Evolutionary conservation across 2,113 vertebrate genomes (phyloP).

Genomic region (Poeciliopsis occidentalis): DNA sequence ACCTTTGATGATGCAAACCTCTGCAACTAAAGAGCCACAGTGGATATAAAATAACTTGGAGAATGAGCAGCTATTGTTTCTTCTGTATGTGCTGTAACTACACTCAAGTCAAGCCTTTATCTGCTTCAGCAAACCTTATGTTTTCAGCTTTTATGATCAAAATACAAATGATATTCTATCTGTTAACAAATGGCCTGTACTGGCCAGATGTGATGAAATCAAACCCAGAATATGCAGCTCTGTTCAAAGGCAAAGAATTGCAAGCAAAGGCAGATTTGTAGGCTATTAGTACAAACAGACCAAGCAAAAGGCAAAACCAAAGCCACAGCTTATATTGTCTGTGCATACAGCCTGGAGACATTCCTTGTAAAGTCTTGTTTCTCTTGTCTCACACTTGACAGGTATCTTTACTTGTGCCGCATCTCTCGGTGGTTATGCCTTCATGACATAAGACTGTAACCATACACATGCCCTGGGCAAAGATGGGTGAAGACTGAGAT

Average conservation of each 20-base stretch:
- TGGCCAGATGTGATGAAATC: conserved; percentile 1
- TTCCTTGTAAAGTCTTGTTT: conserved; percentile 21
- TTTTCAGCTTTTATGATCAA: not conserved
- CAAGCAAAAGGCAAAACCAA: conserved; percentile 23
- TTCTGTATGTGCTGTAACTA: conserved; percentile 3
- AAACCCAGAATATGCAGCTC: not conserved
- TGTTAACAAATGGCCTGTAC: not conserved
- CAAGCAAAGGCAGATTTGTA: not conserved
- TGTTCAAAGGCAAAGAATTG: not conserved
- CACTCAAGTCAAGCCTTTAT: not conserved
- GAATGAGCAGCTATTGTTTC: conserved; percentile 3
- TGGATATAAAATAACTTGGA: conserved; percentile 37
- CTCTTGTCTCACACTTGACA: conserved; percentile 40
- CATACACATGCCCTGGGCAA: conserved; percentile 39
- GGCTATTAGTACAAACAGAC: not conserved
- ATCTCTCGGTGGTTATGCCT: conserved; percentile 39
- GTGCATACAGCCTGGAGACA: conserved; percentile 47
- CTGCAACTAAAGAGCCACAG: conserved; percentile 29
- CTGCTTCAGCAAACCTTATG: not conserved
- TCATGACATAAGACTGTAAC: conserved; percentile 43
- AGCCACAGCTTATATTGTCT: conserved; percentile 6
- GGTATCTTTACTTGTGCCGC: conserved; percentile 28
- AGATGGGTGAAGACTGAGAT: conserved; percentile 19
- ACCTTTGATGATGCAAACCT: conserved; percentile 43
- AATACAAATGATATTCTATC: not conserved